Conservation (phyloP, 2,113 vertebrate genomes). For the Plotosus lineatus region DNA sequence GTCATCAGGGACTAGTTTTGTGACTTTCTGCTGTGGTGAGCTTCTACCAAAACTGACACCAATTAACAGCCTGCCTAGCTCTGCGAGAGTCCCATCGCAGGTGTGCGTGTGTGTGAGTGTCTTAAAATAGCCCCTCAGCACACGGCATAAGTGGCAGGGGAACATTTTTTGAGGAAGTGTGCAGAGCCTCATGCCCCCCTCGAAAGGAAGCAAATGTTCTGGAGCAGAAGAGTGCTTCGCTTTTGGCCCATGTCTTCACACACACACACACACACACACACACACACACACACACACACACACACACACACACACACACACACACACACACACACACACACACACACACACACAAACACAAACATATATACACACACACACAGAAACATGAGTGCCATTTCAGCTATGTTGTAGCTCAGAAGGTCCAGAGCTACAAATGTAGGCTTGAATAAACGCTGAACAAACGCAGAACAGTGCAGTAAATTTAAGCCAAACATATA, state of each 20-base stretch:
- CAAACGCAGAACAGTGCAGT: neutral
- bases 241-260: constrained; percentile 63
- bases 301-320: neutral
- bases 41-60: constrained; percentile 50
- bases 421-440: constrained; percentile 37
- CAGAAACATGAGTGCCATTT: constrained; percentile 48
- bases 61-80: constrained; percentile 52
- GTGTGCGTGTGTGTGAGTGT: constrained; percentile 60
- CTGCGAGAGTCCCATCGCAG: constrained; percentile 68
- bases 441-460: constrained; percentile 58
- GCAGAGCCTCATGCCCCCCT: constrained; percentile 53
- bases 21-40: constrained; percentile 26
- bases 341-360: neutral
- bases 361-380: neutral
- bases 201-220: constrained; percentile 71
- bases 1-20: constrained; percentile 32
- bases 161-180: constrained; percentile 61
- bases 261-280: constrained; percentile 49
- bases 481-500: neutral
- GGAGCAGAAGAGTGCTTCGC: constrained; percentile 58
- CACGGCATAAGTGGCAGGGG: constrained; percentile 58
- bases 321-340: neutral
- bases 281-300: constrained; percentile 8
- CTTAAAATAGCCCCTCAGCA: constrained; percentile 71
- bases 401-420: constrained; percentile 50